Conservation (phyloP, 2,888 invertebrate genomes). For the Mythimna lalbum region DNA sequence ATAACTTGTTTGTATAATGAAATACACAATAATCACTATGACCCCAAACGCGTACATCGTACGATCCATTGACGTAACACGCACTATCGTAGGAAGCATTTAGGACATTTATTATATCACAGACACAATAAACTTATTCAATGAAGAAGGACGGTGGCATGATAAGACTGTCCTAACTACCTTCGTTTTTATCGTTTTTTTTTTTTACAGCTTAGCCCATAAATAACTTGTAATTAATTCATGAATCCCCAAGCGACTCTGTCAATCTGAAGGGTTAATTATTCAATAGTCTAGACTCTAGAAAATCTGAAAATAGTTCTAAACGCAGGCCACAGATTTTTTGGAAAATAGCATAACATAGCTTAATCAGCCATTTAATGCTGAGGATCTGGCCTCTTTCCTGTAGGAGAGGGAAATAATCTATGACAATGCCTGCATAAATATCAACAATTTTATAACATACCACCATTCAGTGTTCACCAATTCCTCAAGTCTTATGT, state of each 20-base stretch:
- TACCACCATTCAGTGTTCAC: no score
- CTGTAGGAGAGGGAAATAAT: no score
- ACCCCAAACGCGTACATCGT: constrained; percentile 68
- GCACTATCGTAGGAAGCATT: constrained; percentile 53
- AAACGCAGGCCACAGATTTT: neutral
- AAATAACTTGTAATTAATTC: neutral
- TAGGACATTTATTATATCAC: constrained; percentile 40
- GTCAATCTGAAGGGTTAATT: no score
- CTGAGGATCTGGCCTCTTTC: no score
- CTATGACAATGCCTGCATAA: neutral
- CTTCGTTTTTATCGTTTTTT: no score
- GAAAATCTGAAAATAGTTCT: neutral
- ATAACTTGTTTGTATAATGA: constrained; percentile 58
- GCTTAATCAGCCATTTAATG: no score
- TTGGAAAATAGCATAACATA: no score
- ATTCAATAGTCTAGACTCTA: neutral
- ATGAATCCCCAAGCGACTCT: no score
- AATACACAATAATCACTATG: constrained; percentile 58
- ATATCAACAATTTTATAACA: neutral
- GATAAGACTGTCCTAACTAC: neutral
- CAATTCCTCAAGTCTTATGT: neutral
- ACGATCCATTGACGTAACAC: constrained; percentile 67
- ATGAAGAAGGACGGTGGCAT: neutral
- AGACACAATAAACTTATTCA: constrained; percentile 30
- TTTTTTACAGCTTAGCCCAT: no score